Evolutionary conservation across 2,113 vertebrate genomes (phyloP).

Genomic region (Egretta garzetta): DNA sequence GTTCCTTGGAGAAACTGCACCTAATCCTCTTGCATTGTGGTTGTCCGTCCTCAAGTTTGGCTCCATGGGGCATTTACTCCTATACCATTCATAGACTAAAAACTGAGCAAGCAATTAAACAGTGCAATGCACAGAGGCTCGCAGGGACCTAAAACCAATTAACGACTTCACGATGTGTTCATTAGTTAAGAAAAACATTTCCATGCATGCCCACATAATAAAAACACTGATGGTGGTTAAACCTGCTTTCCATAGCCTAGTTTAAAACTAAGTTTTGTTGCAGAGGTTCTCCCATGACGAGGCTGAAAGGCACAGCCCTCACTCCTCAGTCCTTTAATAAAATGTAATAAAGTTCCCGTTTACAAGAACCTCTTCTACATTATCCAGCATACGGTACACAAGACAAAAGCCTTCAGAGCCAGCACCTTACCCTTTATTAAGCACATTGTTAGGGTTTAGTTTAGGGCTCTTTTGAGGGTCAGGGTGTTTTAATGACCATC

Average conservation of each 20-base stretch:
- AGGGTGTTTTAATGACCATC: not conserved
- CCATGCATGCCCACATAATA: not conserved
- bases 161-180: not conserved
- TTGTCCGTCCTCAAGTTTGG: not conserved
- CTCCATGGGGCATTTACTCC: not conserved
- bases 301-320: not conserved
- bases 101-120: not conserved
- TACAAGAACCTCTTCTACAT: not conserved
- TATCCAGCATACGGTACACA: not conserved
- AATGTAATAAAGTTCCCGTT: not conserved
- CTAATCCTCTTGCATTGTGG: not conserved
- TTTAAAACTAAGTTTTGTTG: not conserved
- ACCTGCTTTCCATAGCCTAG: not conserved
- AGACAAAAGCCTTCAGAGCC: not conserved
- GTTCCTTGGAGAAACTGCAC: not conserved
- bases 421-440: not conserved
- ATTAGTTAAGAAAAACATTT: slow-evolving; percentile 9
- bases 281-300: not conserved
- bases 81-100: not conserved
- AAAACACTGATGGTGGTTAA: not conserved
- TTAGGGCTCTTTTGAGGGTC: not conserved
- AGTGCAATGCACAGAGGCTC: not conserved
- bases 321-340: not conserved
- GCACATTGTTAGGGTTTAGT: not conserved
- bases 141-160: not conserved